phyloP scores from a whole-genome alignment of 92 coral and sea anemone genomes.

The Palythoa caribaeorum region DNA sequence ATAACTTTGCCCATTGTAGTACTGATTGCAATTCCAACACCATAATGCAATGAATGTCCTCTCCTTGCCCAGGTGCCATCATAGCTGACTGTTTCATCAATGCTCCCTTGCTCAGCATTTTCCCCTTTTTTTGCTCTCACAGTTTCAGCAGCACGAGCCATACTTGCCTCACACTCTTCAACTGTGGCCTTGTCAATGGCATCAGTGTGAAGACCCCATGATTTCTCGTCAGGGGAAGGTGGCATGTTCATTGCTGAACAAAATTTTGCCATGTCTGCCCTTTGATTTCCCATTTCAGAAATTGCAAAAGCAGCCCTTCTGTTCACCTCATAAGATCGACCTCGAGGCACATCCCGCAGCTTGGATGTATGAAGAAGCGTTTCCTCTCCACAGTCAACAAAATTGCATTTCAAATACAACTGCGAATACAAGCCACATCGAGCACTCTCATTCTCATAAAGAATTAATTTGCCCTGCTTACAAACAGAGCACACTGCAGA shows the following conservation, averaged over 20 bases:
- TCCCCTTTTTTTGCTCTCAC: neutral
- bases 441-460: too few species aligned
- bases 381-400: neutral
- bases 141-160: constrained; percentile 2
- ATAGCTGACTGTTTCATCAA: constrained; percentile 16
- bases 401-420: neutral
- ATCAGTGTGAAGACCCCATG: neutral
- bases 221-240: constrained; percentile 11
- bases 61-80: constrained; percentile 30
- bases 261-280: constrained; percentile 19
- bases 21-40: constrained; percentile 14
- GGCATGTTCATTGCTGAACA: constrained; percentile 32
- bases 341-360: neutral
- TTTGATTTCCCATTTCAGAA: constrained; percentile 16
- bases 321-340: constrained; percentile 11
- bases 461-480: too few species aligned
- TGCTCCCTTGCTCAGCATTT: neutral
- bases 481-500: too few species aligned
- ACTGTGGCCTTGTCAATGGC: constrained; percentile 8
- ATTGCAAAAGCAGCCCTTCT: constrained; percentile 23
- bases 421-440: too few species aligned
- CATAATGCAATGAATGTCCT: constrained; percentile 31
- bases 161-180: constrained; percentile 11
- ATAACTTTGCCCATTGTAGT: constrained; percentile 3
- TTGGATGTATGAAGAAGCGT: neutral